Evolutionary conservation across 64 coral and sea anemone genomes (phyloP).

Genomic region (Acropora tenuis): DNA sequence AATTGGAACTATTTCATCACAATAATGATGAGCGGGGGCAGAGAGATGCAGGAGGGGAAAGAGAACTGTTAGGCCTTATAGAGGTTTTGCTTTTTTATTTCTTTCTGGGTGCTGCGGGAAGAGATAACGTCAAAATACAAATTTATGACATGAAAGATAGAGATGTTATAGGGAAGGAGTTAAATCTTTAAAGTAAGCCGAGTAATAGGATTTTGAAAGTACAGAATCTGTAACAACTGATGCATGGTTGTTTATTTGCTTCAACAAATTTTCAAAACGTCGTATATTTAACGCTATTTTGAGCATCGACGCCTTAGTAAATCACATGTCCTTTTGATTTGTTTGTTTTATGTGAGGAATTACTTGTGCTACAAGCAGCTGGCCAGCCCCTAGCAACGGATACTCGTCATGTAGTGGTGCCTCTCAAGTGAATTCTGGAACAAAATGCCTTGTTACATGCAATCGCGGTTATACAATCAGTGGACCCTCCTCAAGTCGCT

Average conservation of each 20-base stretch:
- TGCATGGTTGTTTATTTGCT: not conserved
- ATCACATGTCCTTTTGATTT: not conserved
- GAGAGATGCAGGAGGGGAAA: not conserved
- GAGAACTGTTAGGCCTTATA: not conserved
- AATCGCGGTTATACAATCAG: slow-evolving; percentile 42
- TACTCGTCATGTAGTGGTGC: slow-evolving; percentile 1
- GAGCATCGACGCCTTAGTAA: not conserved
- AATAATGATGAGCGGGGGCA: not conserved
- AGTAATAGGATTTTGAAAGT: not conserved
- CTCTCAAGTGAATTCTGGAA: slow-evolving; percentile 16
- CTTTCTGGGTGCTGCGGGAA: not conserved
- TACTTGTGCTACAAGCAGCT: slow-evolving; percentile 18
- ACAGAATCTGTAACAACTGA: not conserved
- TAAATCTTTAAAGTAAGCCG: slow-evolving; percentile 6
- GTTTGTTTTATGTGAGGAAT: slow-evolving; percentile 31
- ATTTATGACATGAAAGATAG: not conserved
- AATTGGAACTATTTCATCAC: not conserved
- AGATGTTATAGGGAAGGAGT: not conserved
- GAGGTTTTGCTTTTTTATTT: not conserved
- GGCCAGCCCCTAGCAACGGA: slow-evolving; percentile 52
- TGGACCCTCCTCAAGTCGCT: not conserved
- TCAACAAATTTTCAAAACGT: not conserved
- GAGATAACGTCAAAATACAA: not conserved
- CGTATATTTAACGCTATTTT: not conserved
- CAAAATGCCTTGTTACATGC: slow-evolving; percentile 31